Conservation (phyloP, 2,113 vertebrate genomes). For the Callaeas wilsoni region DNA sequence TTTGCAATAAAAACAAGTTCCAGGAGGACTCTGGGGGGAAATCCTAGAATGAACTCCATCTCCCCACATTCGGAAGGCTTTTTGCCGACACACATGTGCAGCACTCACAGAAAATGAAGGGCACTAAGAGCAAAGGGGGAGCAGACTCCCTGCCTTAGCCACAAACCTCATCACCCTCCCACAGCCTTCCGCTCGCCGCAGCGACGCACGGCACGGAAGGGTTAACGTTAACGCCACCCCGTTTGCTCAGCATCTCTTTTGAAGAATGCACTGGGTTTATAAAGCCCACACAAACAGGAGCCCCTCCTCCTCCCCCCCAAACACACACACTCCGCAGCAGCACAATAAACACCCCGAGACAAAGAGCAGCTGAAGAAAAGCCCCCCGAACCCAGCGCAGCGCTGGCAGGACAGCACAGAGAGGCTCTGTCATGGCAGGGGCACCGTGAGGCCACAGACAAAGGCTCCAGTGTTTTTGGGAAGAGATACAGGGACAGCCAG, state of each 20-base stretch:
- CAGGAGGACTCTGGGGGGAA: background rate
- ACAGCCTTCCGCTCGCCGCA: background rate
- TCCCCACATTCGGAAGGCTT: background rate
- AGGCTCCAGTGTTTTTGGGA: conserved; percentile 53
- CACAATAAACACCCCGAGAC: conserved; percentile 33
- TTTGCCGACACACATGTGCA: background rate
- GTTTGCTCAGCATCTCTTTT: conserved; percentile 60
- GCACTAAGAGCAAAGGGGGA: background rate
- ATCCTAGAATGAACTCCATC: background rate
- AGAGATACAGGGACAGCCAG: conserved; percentile 38
- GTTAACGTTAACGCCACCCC: conserved; percentile 23
- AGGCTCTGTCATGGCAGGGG: conserved; percentile 45
- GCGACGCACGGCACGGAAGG: background rate
- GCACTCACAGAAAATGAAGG: background rate
- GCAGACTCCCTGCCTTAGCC: background rate
- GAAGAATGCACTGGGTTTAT: conserved; percentile 50
- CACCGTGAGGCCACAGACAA: conserved; percentile 64
- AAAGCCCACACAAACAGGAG: conserved; percentile 51
- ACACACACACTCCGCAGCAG: conserved; percentile 31
- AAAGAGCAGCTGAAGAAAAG: conserved; percentile 58
- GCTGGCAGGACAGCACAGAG: conserved; percentile 50
- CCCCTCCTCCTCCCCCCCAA: conserved; percentile 34
- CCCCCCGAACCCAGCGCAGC: background rate
- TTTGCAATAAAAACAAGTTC: conserved; percentile 13
- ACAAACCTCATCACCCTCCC: background rate